A percentile compares a stretch with the other conserved stretches of the same genome.
Conservation (phyloP, 37 sponge, comb jelly and placozoan species). For the Ianthella basta region DNA sequence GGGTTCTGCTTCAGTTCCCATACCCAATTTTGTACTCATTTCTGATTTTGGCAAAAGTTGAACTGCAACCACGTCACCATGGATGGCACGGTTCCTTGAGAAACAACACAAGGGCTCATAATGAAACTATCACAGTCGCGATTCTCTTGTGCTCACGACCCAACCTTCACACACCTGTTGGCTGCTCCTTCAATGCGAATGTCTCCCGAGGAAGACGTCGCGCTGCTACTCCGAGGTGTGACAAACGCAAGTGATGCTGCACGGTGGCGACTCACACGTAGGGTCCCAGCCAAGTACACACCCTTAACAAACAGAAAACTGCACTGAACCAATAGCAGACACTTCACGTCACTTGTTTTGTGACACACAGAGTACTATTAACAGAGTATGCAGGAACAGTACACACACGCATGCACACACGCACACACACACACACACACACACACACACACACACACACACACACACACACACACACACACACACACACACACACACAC, state of each 20-base stretch:
- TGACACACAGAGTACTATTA: background rate
- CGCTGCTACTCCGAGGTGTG: background rate
- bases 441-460: background rate
- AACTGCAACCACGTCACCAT: constrained; percentile 74
- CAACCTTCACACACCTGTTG: constrained; percentile 28
- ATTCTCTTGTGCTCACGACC: too few species aligned
- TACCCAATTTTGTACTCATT: constrained; percentile 14
- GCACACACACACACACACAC: background rate
- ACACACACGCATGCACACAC: constrained; percentile 1
- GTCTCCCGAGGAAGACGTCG: constrained; percentile 17
- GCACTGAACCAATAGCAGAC: too few species aligned
- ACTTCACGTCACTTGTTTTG: too few species aligned
- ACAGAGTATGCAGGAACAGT: background rate
- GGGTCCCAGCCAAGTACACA: constrained; percentile 31
- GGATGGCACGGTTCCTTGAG: constrained; percentile 74
- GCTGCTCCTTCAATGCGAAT: constrained; percentile 46
- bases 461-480: too few species aligned
- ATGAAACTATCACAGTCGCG: background rate
- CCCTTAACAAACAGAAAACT: constrained; percentile 31
- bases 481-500: too few species aligned
- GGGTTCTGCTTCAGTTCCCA: background rate
- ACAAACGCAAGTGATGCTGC: constrained; percentile 56
- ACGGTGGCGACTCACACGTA: constrained; percentile 52
- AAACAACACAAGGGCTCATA: background rate
- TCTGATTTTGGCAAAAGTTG: constrained; percentile 42